These are phyloP conservation scores for Sparus aurata DNA, from an alignment of 2,797 vertebrate species.

Conservation along the genomic window DNA sequence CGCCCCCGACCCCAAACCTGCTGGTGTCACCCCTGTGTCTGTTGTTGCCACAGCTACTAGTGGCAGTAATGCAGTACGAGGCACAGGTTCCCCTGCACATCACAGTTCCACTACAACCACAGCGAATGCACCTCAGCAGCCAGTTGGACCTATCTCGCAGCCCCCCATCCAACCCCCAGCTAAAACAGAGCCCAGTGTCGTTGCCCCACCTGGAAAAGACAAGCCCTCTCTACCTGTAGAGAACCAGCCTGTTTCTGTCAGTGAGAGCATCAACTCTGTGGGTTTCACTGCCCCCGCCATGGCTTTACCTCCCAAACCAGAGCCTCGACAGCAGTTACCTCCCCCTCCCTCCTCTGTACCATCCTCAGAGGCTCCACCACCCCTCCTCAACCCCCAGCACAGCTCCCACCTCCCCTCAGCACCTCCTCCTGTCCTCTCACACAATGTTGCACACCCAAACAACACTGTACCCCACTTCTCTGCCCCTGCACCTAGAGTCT, in stretches of 20 bases:
- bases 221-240: conserved; percentile 81
- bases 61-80: conserved; percentile 69
- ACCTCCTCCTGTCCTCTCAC: conserved; percentile 81
- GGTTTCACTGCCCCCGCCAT: conserved; percentile 79
- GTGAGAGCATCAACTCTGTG: conserved; percentile 84
- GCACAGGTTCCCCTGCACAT: conserved; percentile 85
- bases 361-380: conserved; percentile 86
- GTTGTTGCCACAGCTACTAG: conserved; percentile 80
- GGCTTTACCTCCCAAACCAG: conserved; percentile 84
- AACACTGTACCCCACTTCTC: conserved; percentile 95
- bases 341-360: conserved; percentile 86
- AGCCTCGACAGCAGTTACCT: conserved; percentile 82
- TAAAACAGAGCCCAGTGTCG: conserved; percentile 88
- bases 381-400: conserved; percentile 82
- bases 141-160: conserved; percentile 84
- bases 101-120: conserved; percentile 82
- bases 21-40: conserved; percentile 79
- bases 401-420: conserved; percentile 84
- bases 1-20: conserved; percentile 89
- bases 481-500: conserved; percentile 91
- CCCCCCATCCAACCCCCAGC: conserved; percentile 74
- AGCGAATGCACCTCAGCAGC: conserved; percentile 84
- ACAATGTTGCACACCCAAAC: conserved; percentile 90
- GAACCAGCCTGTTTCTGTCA: conserved; percentile 69
- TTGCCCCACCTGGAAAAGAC: conserved; percentile 88